A percentile compares a stretch with the other conserved stretches of the same genome.
phyloP scores from a whole-genome alignment of 2,797 vertebrate species.

The Xenopus petersii region DNA sequence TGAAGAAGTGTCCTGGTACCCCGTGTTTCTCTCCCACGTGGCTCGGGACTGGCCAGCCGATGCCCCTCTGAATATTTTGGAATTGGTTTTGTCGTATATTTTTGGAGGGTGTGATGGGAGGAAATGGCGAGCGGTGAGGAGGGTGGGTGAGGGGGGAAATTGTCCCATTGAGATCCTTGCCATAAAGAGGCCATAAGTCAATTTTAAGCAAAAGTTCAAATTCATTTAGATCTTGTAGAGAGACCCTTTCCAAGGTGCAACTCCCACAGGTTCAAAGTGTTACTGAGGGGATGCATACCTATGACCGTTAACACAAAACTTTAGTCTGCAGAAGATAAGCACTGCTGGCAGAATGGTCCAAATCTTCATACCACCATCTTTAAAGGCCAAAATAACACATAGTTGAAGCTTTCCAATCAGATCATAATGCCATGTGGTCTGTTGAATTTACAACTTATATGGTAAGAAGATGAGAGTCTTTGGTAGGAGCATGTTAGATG shows the following conservation, averaged over 20 bases:
- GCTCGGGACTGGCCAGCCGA: constrained; percentile 48
- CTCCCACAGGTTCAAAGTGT: neutral
- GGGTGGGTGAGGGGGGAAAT: constrained; percentile 36
- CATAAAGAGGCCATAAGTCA: constrained; percentile 21
- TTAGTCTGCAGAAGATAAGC: constrained; percentile 4
- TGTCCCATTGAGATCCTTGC: constrained; percentile 10
- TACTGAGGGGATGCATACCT: neutral
- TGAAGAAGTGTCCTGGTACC: constrained; percentile 45
- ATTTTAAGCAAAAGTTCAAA: constrained; percentile 20
- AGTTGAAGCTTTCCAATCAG: neutral
- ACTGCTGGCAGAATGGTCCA: neutral
- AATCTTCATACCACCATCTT: neutral
- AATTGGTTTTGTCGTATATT: constrained; percentile 43
- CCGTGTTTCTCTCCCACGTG: constrained; percentile 42
- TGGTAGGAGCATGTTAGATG: too few relatives aligned
- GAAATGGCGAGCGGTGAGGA: constrained; percentile 42
- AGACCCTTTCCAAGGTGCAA: neutral
- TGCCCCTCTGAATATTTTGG: constrained; percentile 47
- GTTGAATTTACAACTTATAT: neutral
- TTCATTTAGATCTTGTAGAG: neutral
- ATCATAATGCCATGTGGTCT: neutral
- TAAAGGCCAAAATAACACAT: neutral
- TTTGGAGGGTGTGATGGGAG: constrained; percentile 37
- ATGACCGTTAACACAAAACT: constrained; percentile 5
- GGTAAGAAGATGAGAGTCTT: too few relatives aligned